Evolutionary conservation across 2,888 invertebrate genomes (phyloP).

Genomic region (Tipula vernalis): DNA sequence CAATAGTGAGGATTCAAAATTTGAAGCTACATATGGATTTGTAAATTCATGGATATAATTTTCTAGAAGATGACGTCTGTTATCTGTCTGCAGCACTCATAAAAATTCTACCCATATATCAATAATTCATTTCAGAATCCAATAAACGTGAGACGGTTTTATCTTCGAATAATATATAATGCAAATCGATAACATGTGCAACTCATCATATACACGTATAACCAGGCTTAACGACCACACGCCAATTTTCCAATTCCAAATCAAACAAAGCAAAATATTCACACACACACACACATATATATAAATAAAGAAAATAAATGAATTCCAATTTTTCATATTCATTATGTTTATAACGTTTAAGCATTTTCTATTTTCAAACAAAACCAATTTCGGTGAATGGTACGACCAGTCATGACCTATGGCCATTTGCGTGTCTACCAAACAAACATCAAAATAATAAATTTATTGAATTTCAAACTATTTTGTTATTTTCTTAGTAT

Average conservation of each 20-base stretch:
- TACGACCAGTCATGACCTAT: constrained; percentile 11
- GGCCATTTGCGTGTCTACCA: constrained; percentile 8
- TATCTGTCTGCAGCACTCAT: too few species aligned
- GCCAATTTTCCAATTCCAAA: background rate
- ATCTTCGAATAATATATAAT: background rate
- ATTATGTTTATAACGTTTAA: background rate
- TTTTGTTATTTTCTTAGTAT: background rate
- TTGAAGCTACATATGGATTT: too few species aligned
- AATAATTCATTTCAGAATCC: too few species aligned
- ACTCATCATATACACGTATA: background rate
- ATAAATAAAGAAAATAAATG: background rate
- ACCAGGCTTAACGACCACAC: background rate
- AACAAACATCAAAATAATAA: background rate
- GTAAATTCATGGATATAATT: too few species aligned
- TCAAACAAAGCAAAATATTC: background rate
- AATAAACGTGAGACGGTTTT: too few species aligned
- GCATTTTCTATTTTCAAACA: background rate
- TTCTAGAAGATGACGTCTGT: too few species aligned
- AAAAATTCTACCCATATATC: too few species aligned
- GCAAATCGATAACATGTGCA: background rate
- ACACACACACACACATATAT: background rate
- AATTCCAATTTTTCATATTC: background rate
- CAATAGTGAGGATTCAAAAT: too few species aligned
- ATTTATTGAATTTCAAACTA: background rate
- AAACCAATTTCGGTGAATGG: background rate